Base-by-base conservation (phyloP, 2,113 vertebrate species). In the Gymnocephalus cernua region DNA sequence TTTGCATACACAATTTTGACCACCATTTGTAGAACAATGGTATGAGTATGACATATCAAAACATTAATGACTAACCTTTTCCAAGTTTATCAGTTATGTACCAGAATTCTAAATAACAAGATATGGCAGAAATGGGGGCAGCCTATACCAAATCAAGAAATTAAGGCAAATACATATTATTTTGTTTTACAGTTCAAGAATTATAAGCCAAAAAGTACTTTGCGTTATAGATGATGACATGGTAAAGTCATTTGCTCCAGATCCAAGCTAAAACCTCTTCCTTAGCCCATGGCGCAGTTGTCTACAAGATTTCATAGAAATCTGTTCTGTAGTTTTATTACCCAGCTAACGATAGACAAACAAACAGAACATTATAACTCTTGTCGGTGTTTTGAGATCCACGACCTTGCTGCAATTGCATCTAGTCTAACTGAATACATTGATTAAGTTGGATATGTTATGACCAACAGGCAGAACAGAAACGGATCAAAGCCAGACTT, bases 401-500 rank as follows among this genome's bases (percentile, higher is more conserved):
- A 51, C 19, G 48, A 51, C 3, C 53, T 32, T 50, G 21, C 48
- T 76, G 45, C 44, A 56, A 25, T 53, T 58, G 32, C 41, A 64
- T 44, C 29, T 18, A 6, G 11, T 32, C 27, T 41, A 65, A 10
- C 53, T 64, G 54, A 21, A 44, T 63, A n/a, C 65, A 67, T 80
- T 48, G 38, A 51, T 80, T 23, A 57, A 19, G 47, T 56, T 48
- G 12, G 25, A 61, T 53, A 44, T 62, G 56, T 56, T 62, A 41
- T 62, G 41, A 73, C 41, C 53, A 29, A 16, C 45, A 69, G 53
- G 82, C 29, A 74, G 25, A 56, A 56, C 44, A 10, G 38, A 66
- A 51, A 72, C 21, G 18, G 19, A 63, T 56, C 16, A 9, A 50
- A 41, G 44, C 44, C 2, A 9, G 44, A 74, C 59, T 8, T 58